Base-by-base conservation (phyloP, 2,797 vertebrate genomes). In the Heterohyrax brucei region DNA sequence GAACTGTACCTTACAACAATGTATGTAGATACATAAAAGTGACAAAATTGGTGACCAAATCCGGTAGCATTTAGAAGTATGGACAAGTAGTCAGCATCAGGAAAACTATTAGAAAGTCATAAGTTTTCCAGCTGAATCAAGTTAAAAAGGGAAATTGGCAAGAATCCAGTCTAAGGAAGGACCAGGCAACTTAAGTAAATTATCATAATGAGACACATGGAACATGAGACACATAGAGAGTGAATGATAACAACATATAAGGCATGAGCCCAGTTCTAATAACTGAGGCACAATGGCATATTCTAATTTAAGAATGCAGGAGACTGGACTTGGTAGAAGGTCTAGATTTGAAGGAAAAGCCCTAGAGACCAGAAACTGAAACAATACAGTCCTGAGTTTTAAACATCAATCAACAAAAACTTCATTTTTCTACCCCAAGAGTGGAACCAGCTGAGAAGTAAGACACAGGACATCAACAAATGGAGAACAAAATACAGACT, bases 271-370 rank as follows among this genome's bases (percentile, higher is more conserved):
- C 48, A 50, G 28, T 70, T 76, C 44, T 26, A 30, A 68, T 30
- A 81, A 75, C 77, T 33, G 48, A 68, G 14, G 39, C 48, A 68
- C 22, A 75, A 66, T 33, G 39, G 59, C 64, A 28, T 53, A 85
- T 53, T 73, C 81, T 87, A 75, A n/a, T 21, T 30, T 48, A 30
- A 39, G 44, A 92, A 78, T 7, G 24, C 30, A 70, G 46, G 28
- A 16, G 53, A 33, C 33, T 39, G 64, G 66, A 72, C 50, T 86
- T 53, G n/a, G 10, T 53, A 86, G 53, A 79, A 72, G 53, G 33
- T 79, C 53, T 79, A 64, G n/a, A 87, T 76, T 87, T 53, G 61
- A 64, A 86, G 21, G 76, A 79, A 59, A 91, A 94, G n/a, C 33
- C 33, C 21, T 5, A 10, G 7, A 80, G 21, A 3, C n/a, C 53